Evolutionary conservation across 2,113 vertebrate genomes (phyloP), one percentile per base, ranked within the genome.

Genomic region (Colaptes auratus): DNA sequence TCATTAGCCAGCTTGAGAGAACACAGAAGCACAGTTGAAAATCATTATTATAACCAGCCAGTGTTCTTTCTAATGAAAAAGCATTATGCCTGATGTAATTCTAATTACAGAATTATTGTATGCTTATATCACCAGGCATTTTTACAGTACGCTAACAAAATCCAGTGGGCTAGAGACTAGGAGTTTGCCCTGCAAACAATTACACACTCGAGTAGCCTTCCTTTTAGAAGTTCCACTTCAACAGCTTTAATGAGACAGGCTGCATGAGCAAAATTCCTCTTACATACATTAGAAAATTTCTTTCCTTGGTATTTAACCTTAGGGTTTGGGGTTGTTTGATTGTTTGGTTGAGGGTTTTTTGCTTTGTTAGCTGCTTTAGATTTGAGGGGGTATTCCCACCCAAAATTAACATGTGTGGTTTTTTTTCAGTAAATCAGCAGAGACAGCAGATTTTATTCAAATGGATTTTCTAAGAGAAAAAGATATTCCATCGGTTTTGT

Each of bases 31-130:
- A 75, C 28, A 15, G 18, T 84, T 69, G 2, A 4, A 84, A 93
- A 82, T 61, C 61, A 56, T 83, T 71, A 70, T 76, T 87, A 75
- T 50, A 95, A 86, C 35, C 69, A 95, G 58, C 7, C 61, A 86
- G 10, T 4, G 6, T 65, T 83, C 72, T 69, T 48, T 61, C 70
- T 92, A 95, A 97, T 84, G 79, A 66, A 91, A 94, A 90, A 55
- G 18, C 55, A 94, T 94, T 90, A 90, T 92, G 58, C 50, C 39
- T 82, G 76, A 77, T 95, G 56, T 74, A 91, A 92, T 94, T 88
- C 65, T 95, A 95, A 95, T 95, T 94, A 86, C 39, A 90, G 82
- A 74, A 86, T 81, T 88, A 93, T 58, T 91, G 50, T 46, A 31
- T 58, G 31, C 19, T 91, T 66, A 75, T 90, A 53, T 50, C 52